Base-by-base conservation (phyloP, 2,113 vertebrate genomes). In the Mesoclemmys tuberculata region DNA sequence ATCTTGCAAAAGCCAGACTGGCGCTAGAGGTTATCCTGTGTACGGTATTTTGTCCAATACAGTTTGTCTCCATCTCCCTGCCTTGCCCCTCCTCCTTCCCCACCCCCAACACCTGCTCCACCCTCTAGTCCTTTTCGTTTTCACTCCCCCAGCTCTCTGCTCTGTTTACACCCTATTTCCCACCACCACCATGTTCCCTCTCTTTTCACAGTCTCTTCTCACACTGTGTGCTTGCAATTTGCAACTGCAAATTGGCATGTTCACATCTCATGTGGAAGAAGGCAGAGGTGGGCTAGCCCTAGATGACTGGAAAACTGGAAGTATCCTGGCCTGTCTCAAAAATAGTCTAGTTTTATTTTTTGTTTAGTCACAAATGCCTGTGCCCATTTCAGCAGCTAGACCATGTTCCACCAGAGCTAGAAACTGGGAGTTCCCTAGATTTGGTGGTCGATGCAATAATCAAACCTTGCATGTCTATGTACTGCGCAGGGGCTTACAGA, bases 361-460 rank as follows among this genome's bases (percentile, higher is more conserved):
- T 24, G 88, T 78, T 44, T 24, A 75, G 24, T 18, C 4, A 41
- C 46, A 83, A 88, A 79, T 78, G 38, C 78, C 51, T 68, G 8
- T 2, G 85, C 6, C 24, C 22, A n/a, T 84, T 92, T 75, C n/a
- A 68, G 35, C 16, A 1, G 10, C 31, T 48, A 58, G 46, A 77
- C 71, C 51, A 31, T 81, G 29, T 56, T 8, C 35, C 41, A 48
- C 21, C 35, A 74, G 13, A 44, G 16, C 80, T 58, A 44, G 80
- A 81, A 81, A 35, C 79, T 41, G 24, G n/a, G 41, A 86, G 54
- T 85, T 79, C 21, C 9, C 46, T 64, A n/a, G 8, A 35, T 19
- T 35, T 75, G 0, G 0, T 74, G 46, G 31, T 8, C 29, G 12
- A 58, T 58, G 56, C 11, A 19, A 58, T 58, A 56, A 26, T 68